These are phyloP conservation scores for Calcarius lapponicus DNA, from an alignment of 2,797 vertebrate species.

Conservation along the genomic window DNA sequence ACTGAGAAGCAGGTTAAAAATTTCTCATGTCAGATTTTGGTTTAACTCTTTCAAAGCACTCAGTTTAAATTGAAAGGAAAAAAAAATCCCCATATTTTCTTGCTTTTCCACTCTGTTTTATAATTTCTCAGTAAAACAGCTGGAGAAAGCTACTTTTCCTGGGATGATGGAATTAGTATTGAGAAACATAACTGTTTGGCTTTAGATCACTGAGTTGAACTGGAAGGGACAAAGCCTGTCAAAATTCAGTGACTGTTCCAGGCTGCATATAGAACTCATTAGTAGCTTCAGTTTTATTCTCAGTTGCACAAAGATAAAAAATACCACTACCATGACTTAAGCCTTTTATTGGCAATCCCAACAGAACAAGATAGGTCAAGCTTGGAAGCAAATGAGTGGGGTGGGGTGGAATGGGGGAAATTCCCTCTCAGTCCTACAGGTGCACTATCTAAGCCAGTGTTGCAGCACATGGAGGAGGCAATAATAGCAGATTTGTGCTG, in stretches of 20 bases:
- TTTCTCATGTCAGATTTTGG: not conserved
- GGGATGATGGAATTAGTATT: not conserved
- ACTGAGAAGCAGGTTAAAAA: not conserved
- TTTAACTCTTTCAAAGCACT: not conserved
- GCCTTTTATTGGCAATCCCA: not conserved
- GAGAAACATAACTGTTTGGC: slow-evolving; percentile 18
- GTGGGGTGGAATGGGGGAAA: not conserved
- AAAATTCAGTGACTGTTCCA: not conserved
- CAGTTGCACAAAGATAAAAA: not conserved
- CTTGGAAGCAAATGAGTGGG: not conserved
- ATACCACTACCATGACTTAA: not conserved
- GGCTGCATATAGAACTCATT: slow-evolving; percentile 27
- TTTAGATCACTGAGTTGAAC: not conserved
- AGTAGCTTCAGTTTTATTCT: not conserved
- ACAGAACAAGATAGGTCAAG: not conserved
- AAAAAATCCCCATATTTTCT: not conserved
- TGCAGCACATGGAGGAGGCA: not conserved
- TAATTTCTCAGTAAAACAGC: not conserved
- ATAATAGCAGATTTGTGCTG: not conserved
- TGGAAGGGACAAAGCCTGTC: not conserved
- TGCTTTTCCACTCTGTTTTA: not conserved
- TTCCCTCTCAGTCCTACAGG: slow-evolving; percentile 1
- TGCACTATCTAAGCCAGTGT: not conserved
- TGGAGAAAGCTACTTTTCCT: not conserved
- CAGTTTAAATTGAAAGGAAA: not conserved